A percentile compares a stretch with the other conserved stretches of the same genome.
Conservation (phyloP, 1,140 invertebrate species). For the Neodiprion lecontei region DNA sequence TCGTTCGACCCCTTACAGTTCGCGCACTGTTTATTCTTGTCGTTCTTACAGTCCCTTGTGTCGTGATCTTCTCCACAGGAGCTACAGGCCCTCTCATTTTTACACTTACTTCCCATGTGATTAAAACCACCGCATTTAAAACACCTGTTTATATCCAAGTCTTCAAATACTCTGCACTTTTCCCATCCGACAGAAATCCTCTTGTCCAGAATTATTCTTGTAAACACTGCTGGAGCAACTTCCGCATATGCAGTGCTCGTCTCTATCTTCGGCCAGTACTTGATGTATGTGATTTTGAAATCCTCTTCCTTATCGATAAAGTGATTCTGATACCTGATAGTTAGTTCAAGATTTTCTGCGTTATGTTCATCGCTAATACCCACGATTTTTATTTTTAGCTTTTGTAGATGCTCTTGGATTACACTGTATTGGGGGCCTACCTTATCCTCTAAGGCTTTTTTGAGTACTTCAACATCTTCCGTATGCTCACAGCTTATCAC, state of each 20-base stretch:
- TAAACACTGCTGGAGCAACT: background rate
- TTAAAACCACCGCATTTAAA: conserved; percentile 13
- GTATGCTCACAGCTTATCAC: background rate
- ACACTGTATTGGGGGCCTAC: conserved; percentile 11
- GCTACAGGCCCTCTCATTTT: background rate
- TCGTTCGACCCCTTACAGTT: background rate
- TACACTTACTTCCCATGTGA: conserved; percentile 10
- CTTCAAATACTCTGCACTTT: conserved; percentile 11
- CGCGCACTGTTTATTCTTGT: background rate
- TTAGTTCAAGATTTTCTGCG: background rate
- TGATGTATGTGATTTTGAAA: conserved; percentile 8
- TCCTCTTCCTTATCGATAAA: conserved; percentile 3
- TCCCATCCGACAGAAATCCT: conserved; percentile 13
- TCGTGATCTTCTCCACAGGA: background rate
- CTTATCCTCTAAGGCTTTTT: conserved; percentile 10
- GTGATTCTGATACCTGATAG: background rate
- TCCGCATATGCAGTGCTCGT: background rate
- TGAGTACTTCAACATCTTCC: background rate
- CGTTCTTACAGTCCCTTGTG: background rate
- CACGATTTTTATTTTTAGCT: conserved; percentile 1
- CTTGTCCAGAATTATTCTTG: background rate
- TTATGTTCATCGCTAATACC: conserved; percentile 2
- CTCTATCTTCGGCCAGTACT: conserved; percentile 14
- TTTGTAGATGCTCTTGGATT: background rate
- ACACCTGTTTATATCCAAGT: conserved; percentile 12